phyloP scores from a whole-genome alignment of 2,113 vertebrate genomes.

The Mormyrus lacerda region DNA sequence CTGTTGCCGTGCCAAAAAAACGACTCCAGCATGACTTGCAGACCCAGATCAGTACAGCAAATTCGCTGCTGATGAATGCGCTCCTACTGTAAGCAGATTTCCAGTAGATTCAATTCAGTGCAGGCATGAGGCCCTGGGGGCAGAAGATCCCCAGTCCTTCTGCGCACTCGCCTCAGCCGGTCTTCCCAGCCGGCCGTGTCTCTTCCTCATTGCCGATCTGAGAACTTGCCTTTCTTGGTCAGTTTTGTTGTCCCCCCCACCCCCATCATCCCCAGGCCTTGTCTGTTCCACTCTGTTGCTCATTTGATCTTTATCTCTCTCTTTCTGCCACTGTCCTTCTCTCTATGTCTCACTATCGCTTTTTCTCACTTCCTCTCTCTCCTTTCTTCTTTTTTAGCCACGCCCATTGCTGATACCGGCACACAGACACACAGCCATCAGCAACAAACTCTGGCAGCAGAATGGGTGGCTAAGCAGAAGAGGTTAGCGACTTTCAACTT shows the following conservation, averaged over 20 bases:
- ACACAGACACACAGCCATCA: not conserved
- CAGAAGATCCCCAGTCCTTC: not conserved
- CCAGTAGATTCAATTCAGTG: not conserved
- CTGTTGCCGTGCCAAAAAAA: not conserved
- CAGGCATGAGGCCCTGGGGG: not conserved
- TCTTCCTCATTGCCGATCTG: constrained; percentile 11
- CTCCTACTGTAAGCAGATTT: not conserved
- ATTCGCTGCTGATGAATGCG: not conserved
- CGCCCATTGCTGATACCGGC: not conserved
- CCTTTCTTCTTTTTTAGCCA: not conserved
- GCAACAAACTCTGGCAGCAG: not conserved
- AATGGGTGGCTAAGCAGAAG: not conserved
- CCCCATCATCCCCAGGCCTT: not conserved
- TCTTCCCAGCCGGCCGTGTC: constrained; percentile 26
- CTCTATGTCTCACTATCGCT: not conserved
- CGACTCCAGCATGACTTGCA: not conserved
- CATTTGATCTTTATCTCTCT: not conserved
- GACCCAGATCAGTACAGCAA: not conserved
- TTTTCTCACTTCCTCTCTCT: not conserved
- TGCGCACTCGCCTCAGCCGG: constrained; percentile 13
- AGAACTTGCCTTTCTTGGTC: constrained; percentile 3
- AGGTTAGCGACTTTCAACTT: not conserved
- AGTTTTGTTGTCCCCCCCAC: not conserved
- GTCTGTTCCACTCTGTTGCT: not conserved
- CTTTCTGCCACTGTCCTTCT: not conserved